A percentile compares a stretch with the other conserved stretches of the same genome.
Conservation (phyloP, 2,888 invertebrate species). For the Hirtodrosophila cameraria region DNA sequence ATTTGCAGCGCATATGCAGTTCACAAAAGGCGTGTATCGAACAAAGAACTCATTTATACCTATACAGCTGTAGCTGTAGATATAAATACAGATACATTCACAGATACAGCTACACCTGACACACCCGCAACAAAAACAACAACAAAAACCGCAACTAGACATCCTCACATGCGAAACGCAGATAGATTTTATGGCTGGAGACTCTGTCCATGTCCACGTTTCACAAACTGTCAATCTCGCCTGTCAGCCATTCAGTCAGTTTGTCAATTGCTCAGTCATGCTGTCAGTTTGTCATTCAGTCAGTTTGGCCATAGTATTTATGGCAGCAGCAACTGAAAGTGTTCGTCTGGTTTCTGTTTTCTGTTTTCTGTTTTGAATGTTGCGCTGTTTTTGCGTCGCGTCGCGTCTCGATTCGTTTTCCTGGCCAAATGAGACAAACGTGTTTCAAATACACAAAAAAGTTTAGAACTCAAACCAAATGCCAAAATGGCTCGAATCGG, state of each 20-base stretch:
- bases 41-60: conserved; percentile 36
- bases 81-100: not conserved
- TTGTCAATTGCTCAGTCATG: not conserved
- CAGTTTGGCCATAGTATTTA: conserved; percentile 42
- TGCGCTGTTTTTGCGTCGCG: conserved; percentile 14
- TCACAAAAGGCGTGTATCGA: conserved; percentile 1
- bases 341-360: conserved; percentile 37
- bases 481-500: conserved; percentile 47
- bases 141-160: conserved; percentile 12
- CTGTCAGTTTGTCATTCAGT: conserved; percentile 6
- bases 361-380: conserved; percentile 16
- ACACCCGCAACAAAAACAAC: conserved; percentile 28
- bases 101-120: conserved; percentile 4
- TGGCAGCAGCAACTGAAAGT: conserved; percentile 51
- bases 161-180: conserved; percentile 31
- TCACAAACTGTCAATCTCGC: conserved; percentile 20
- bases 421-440: conserved; percentile 75
- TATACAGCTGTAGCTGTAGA: not conserved
- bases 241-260: conserved; percentile 13
- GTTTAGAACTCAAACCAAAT: conserved; percentile 35
- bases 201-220: conserved; percentile 47
- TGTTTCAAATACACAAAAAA: conserved; percentile 67
- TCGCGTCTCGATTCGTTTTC: conserved; percentile 48
- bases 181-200: conserved; percentile 38
- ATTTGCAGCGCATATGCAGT: conserved; percentile 25